phyloP scores from a whole-genome alignment of 2,888 invertebrate species.

The Brenthis daphne region DNA sequence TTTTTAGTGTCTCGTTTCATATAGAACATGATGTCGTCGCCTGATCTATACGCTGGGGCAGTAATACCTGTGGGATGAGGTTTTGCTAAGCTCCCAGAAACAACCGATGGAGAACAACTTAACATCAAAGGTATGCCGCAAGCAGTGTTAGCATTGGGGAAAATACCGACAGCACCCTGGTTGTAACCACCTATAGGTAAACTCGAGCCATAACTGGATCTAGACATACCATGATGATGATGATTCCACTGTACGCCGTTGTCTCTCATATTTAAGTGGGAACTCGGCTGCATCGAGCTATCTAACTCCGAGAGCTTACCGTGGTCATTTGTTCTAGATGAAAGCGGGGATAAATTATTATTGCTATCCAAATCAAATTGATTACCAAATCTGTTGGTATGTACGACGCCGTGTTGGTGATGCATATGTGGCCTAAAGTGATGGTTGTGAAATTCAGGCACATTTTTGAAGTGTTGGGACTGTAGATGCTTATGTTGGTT shows the following conservation, averaged over 20 bases:
- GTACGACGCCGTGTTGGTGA: constrained; percentile 18
- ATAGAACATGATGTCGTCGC: constrained; percentile 59
- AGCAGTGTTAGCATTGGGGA: constrained; percentile 66
- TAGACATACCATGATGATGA: constrained; percentile 49
- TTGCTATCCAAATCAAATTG: constrained; percentile 20
- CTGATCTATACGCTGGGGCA: constrained; percentile 58
- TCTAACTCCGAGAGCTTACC: constrained; percentile 54
- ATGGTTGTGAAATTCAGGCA: constrained; percentile 24
- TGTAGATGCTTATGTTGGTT: constrained; percentile 20
- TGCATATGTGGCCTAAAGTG: constrained; percentile 10
- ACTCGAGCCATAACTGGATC: constrained; percentile 53
- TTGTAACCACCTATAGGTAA: constrained; percentile 38
- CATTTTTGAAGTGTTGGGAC: constrained; percentile 10
- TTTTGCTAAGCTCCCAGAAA: constrained; percentile 64
- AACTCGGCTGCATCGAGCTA: constrained; percentile 47
- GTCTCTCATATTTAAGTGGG: constrained; percentile 54
- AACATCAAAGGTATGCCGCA: constrained; percentile 71
- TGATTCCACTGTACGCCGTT: constrained; percentile 56
- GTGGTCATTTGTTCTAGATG: constrained; percentile 32
- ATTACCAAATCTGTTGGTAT: constrained; percentile 20
- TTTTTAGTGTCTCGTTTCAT: constrained; percentile 64
- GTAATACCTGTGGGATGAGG: constrained; percentile 50
- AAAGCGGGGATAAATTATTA: constrained; percentile 19
- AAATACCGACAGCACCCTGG: constrained; percentile 60
- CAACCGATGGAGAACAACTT: constrained; percentile 72